Base-by-base conservation (phyloP, 2,113 vertebrate species). In the Rattus rattus region DNA sequence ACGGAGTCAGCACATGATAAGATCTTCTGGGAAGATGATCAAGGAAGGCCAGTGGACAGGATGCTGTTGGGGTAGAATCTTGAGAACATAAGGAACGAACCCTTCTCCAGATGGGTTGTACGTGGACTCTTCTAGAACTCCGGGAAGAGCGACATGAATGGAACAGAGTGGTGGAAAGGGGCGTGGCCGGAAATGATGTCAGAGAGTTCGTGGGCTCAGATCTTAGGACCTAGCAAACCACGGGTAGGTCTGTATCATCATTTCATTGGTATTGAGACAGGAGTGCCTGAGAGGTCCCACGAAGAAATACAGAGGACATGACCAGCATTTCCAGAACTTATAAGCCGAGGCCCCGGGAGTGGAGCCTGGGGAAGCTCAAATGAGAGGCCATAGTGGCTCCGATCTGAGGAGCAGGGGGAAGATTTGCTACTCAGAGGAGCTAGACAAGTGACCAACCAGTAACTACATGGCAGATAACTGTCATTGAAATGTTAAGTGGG, bases 351-450 rank as follows among this genome's bases (percentile, higher is more conserved):
- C 43, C 9, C 7, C 0, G 1, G 47, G 19, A 12, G 33, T 1
- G 5, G 93, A 65, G 33, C 5, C 8, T 10, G 19, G 12, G 22
- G 43, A 39, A 36, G 13, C 63, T 92, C 76, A 70, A 56, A 4
- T 30, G 30, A 61, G 36, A 75, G 12, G 20, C 0, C 0, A 47
- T 0, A 5, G 7, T 5, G 28, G 47, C 63, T 88, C 39, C 8
- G 13, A 54, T 61, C 26, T 69, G 13, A 43, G 24, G n/a, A 9
- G 2, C 12, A 17, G 80, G 33, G 11, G 6, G 59, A 30, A 65
- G 67, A 89, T 10, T 6, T 7, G 20, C 80, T n/a, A 13, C 1
- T 13, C 0, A 0, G 61, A 39, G 3, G 2, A 95, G 75, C 30
- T 47, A 76, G 20, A 19, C 13, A 76, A 30, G 20, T 43, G 7